Conservation (phyloP, 2,888 invertebrate genomes). For the Hydrotaea cyrtoneurina region DNA sequence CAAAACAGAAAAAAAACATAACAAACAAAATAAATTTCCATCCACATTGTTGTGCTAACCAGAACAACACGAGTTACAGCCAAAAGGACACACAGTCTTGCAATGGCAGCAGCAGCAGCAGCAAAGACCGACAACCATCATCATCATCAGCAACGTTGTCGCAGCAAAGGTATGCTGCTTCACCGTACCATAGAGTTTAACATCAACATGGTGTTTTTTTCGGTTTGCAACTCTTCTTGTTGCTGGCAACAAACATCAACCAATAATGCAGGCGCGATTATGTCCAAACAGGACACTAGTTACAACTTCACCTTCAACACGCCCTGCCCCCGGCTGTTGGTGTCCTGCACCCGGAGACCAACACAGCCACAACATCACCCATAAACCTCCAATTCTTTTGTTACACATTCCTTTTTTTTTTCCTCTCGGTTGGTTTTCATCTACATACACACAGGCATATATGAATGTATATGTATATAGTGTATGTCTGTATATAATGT, state of each 20-base stretch:
- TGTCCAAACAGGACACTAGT: slow-evolving; percentile 72
- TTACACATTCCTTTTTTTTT: slow-evolving; percentile 36
- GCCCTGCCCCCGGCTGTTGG: neutral
- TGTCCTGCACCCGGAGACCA: neutral
- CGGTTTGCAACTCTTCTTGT: neutral
- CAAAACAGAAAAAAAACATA: slow-evolving; percentile 78
- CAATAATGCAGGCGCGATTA: slow-evolving; percentile 80
- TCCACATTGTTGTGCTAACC: slow-evolving; percentile 63
- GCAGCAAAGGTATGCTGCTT: slow-evolving; percentile 60
- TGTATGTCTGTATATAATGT: slow-evolving; percentile 20
- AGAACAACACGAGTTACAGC: slow-evolving; percentile 26
- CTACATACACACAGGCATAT: neutral
- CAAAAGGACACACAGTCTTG: slow-evolving; percentile 58
- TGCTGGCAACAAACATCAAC: slow-evolving; percentile 77
- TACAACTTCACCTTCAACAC: slow-evolving; percentile 26
- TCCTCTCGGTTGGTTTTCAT: neutral
- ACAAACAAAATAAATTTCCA: slow-evolving; percentile 76
- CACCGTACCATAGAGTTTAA: slow-evolving; percentile 44
- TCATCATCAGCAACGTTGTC: slow-evolving; percentile 38
- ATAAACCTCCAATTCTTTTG: slow-evolving; percentile 50
- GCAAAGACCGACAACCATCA: slow-evolving; percentile 35
- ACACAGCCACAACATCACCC: neutral
- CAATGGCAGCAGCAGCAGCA: slow-evolving; percentile 58
- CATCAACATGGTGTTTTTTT: slow-evolving; percentile 47
- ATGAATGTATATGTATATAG: slow-evolving; percentile 26